These are phyloP conservation scores for Lagria hirta DNA, from an alignment of 2,888 invertebrate species.

Conservation along the genomic window DNA sequence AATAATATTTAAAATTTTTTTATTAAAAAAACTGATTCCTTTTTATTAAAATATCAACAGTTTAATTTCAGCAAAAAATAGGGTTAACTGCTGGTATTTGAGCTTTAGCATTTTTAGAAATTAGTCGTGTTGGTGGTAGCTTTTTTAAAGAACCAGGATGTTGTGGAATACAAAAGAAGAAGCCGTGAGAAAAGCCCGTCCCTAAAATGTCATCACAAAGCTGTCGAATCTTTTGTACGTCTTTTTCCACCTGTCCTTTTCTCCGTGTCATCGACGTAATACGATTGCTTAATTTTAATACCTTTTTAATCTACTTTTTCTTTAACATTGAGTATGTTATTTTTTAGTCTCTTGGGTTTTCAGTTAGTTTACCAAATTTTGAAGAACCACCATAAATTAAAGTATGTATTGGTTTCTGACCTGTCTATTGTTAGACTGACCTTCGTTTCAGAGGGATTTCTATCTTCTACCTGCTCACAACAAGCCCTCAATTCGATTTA, in stretches of 20 bases:
- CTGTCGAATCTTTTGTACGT: constrained; percentile 9
- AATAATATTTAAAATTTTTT: too few species aligned
- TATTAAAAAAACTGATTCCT: too few species aligned
- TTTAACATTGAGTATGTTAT: constrained; percentile 2
- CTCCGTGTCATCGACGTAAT: constrained; percentile 11
- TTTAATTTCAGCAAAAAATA: too few species aligned
- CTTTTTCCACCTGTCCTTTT: constrained; percentile 20
- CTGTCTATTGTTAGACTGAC: constrained; percentile 38
- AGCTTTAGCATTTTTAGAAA: too few species aligned
- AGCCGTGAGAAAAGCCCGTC: constrained; percentile 20
- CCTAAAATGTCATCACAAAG: constrained; percentile 22
- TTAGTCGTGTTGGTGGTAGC: constrained; percentile 21
- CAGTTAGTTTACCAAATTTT: constrained; percentile 39
- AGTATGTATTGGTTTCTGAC: constrained; percentile 38
- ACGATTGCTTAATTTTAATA: constrained; percentile 20
- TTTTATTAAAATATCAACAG: too few species aligned
- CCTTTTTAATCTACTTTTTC: constrained; percentile 4
- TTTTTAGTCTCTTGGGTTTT: constrained; percentile 9
- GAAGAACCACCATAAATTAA: constrained; percentile 42
- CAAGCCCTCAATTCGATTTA: constrained; percentile 22
- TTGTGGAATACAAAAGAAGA: constrained; percentile 14
- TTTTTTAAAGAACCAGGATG: constrained; percentile 9
- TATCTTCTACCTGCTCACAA: constrained; percentile 36
- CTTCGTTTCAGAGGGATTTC: constrained; percentile 36
- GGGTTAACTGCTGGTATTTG: too few species aligned